Percentiles rank a stretch among this genome's conserved stretches.
Evolutionary conservation across 2,888 invertebrate species (phyloP).

Genomic region (Brenthis ino): DNA sequence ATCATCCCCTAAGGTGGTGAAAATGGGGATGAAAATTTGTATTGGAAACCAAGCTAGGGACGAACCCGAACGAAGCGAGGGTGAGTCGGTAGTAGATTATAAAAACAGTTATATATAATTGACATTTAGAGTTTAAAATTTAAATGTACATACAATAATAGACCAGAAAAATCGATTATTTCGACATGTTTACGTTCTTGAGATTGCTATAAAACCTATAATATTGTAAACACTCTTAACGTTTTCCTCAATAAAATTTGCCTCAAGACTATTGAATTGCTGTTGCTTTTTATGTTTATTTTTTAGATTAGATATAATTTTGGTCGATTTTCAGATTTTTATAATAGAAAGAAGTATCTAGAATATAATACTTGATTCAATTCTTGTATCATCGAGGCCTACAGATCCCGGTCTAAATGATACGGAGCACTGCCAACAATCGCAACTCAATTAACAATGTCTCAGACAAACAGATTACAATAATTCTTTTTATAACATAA

Average conservation of each 20-base stretch:
- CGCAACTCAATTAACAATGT: conserved; percentile 40
- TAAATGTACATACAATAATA: background rate
- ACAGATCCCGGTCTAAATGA: conserved; percentile 62
- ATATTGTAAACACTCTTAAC: conserved; percentile 10
- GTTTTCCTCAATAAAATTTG: conserved; percentile 10
- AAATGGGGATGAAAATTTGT: too few relatives aligned
- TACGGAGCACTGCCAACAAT: conserved; percentile 68
- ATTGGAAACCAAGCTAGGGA: too few relatives aligned
- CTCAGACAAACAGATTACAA: conserved; percentile 30
- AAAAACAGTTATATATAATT: background rate
- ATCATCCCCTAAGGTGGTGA: too few relatives aligned
- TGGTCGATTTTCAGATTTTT: background rate
- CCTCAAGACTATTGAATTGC: background rate
- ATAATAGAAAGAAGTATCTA: conserved; percentile 45
- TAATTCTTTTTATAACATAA: conserved; percentile 33
- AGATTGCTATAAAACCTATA: background rate
- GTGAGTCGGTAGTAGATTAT: too few relatives aligned
- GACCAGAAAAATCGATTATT: background rate
- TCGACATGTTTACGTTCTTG: background rate
- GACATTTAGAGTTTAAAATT: background rate
- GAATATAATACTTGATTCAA: conserved; percentile 41
- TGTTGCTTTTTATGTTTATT: background rate
- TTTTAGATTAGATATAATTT: background rate
- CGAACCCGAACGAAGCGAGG: too few relatives aligned
- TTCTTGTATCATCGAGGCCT: conserved; percentile 44